Evolutionary conservation across 2,888 invertebrate species (phyloP).

Genomic region (Synanthedon andrenaeformis): DNA sequence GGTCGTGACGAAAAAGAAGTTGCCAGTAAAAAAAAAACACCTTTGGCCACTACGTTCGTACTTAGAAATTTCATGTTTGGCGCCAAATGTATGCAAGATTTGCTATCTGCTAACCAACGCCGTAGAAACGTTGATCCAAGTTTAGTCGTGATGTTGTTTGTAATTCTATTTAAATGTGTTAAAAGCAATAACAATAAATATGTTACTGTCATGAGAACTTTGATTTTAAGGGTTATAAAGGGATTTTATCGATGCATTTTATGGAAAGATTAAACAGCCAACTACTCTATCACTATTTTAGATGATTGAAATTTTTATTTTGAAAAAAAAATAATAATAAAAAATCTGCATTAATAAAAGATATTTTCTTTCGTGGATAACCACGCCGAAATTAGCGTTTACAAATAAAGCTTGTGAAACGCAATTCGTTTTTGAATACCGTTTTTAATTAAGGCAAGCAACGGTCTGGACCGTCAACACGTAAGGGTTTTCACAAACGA

Average conservation of each 20-base stretch:
- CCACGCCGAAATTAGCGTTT: constrained; percentile 19
- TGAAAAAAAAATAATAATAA: no score
- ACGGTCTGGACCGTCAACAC: constrained; percentile 29
- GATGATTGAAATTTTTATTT: background rate
- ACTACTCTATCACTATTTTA: background rate
- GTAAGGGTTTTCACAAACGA: constrained; percentile 12
- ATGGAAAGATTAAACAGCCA: background rate
- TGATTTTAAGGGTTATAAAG: background rate
- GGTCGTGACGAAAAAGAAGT: constrained; percentile 37
- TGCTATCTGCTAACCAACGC: constrained; percentile 23
- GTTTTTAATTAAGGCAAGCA: constrained; percentile 54
- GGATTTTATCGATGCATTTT: background rate
- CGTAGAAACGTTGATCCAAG: constrained; percentile 19
- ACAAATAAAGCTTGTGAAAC: constrained; percentile 20
- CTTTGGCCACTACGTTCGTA: constrained; percentile 8
- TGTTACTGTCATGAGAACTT: background rate
- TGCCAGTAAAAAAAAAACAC: constrained; percentile 2
- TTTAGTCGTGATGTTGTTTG: constrained; percentile 15
- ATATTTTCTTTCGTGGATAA: background rate
- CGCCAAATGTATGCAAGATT: constrained; percentile 44
- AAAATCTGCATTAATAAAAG: no score
- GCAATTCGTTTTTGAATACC: constrained; percentile 25
- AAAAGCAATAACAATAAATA: background rate
- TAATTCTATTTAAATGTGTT: constrained; percentile 8
- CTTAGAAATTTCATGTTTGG: constrained; percentile 21